Base-by-base conservation (phyloP, 2,113 vertebrate species). In the Clarias magur region DNA sequence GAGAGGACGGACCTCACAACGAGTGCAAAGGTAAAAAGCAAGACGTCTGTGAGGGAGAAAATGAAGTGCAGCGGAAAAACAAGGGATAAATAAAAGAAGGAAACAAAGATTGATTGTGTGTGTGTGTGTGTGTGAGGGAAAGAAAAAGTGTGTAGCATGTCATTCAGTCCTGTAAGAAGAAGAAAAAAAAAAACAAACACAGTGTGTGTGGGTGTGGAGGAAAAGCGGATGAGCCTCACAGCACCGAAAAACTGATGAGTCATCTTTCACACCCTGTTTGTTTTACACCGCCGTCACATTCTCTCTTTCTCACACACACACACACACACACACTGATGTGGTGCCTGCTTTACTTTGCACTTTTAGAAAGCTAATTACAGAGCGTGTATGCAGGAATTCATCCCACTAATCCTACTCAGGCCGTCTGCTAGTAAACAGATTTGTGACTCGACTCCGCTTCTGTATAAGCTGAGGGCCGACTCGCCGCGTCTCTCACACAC, bases 191-290 rank as follows among this genome's bases (percentile, higher is more conserved):
- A 65, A 30, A 5, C 27, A 34, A n/a, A n/a, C n/a, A n/a, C n/a
- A n/a, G n/a, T n/a, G 27, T 34, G 75, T 92, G 93, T 93, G 93
- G 92, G 93, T 87, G 91, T 90, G 62, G 67, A 62, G 73, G 89
- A 85, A 89, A 87, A 92, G 89, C 92, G 94, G 94, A 93, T 93
- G 93, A 93, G 82, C 83, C 60, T 83, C 81, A 25, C 79, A 53
- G 56, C 75, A 25, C 34, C 62, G 67, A 84, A 92, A 88, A 92
- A 92, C 73, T 92, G 93, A 93, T 95, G 93, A 94, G 89, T 95
- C 94, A 95, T 93, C 91, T 59, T 84, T 85, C 89, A 87, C 90
- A 90, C 85, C 65, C 89, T 88, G 88, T 90, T 93, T 91, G 57
- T 65, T 78, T 82, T 73, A 82, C 34, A 60, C 25, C 23, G 13